Percentiles rank a stretch among this genome's conserved stretches.
Evolutionary conservation across 1,140 invertebrate species (phyloP).

Genomic region (Vollenhovia emeryi): DNA sequence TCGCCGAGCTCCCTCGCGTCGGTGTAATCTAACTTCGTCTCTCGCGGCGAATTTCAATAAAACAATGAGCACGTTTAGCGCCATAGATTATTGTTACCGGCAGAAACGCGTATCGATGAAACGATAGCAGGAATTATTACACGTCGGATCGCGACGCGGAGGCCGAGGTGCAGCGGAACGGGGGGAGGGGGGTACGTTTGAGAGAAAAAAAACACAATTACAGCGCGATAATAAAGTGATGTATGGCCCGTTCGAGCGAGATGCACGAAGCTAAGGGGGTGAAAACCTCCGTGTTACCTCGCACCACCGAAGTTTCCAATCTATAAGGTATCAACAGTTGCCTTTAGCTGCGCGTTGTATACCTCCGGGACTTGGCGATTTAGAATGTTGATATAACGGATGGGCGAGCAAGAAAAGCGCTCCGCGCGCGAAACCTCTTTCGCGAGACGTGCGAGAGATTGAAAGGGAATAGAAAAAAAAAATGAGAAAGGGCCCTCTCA

Average conservation of each 20-base stretch:
- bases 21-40: background rate
- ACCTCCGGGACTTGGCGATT: slow-evolving; percentile 57
- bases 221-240: slow-evolving; percentile 51
- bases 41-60: slow-evolving; percentile 33
- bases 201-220: slow-evolving; percentile 54
- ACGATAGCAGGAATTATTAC: slow-evolving; percentile 54
- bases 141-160: slow-evolving; percentile 38
- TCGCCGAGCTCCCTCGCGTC: background rate
- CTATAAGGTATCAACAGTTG: slow-evolving; percentile 59
- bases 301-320: slow-evolving; percentile 57
- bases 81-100: slow-evolving; percentile 43
- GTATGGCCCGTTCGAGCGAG: slow-evolving; percentile 30
- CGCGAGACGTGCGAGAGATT: slow-evolving; percentile 46
- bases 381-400: slow-evolving; percentile 69
- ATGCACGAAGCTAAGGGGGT: slow-evolving; percentile 33
- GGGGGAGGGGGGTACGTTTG: slow-evolving; percentile 22
- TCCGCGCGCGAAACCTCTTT: slow-evolving; percentile 27
- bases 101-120: slow-evolving; percentile 34
- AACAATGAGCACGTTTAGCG: slow-evolving; percentile 29
- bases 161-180: slow-evolving; percentile 26
- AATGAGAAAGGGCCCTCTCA: background rate
- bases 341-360: slow-evolving; percentile 52
- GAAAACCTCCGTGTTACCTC: slow-evolving; percentile 44
- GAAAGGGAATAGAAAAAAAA: slow-evolving; percentile 47
- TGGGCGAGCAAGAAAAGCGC: slow-evolving; percentile 69